These are phyloP conservation scores for Cynopterus sphinx DNA, from an alignment of 2,797 vertebrate species.

Conservation along the genomic window DNA sequence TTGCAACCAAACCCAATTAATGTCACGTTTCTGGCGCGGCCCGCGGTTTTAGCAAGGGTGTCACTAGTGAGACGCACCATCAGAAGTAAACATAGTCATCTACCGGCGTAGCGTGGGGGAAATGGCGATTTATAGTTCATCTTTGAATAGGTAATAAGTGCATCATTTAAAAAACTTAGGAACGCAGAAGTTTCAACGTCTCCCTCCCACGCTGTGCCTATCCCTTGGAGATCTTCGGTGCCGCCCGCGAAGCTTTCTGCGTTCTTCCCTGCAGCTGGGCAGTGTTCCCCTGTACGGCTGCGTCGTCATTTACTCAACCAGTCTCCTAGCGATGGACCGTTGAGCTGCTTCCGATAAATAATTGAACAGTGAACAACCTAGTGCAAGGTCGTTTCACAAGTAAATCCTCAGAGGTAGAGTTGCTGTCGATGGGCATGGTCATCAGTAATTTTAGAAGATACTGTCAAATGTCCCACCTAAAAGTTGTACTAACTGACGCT, in stretches of 20 bases:
- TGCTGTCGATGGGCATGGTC: not conserved
- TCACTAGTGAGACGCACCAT: not conserved
- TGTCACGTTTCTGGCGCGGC: slow-evolving; percentile 13
- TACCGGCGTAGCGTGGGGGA: not conserved
- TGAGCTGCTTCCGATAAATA: not conserved
- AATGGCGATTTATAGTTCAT: not conserved
- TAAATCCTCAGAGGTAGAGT: not conserved
- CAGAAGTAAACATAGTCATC: not conserved
- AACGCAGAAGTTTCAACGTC: not conserved
- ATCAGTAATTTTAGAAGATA: not conserved
- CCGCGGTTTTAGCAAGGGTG: not conserved
- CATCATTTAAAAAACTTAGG: not conserved
- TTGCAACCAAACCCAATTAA: not conserved
- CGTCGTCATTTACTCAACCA: not conserved
- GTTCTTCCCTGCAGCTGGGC: not conserved
- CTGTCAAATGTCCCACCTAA: not conserved
- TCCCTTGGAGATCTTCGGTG: not conserved
- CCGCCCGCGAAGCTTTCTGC: not conserved
- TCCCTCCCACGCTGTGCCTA: not conserved
- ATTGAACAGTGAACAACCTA: not conserved
- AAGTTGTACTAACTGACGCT: not conserved
- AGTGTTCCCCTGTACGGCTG: not conserved
- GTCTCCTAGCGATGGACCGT: not conserved
- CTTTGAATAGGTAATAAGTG: not conserved
- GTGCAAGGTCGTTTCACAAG: not conserved